Evolutionary conservation across 2,113 vertebrate species (phyloP).

Genomic region (Bufo bufo): DNA sequence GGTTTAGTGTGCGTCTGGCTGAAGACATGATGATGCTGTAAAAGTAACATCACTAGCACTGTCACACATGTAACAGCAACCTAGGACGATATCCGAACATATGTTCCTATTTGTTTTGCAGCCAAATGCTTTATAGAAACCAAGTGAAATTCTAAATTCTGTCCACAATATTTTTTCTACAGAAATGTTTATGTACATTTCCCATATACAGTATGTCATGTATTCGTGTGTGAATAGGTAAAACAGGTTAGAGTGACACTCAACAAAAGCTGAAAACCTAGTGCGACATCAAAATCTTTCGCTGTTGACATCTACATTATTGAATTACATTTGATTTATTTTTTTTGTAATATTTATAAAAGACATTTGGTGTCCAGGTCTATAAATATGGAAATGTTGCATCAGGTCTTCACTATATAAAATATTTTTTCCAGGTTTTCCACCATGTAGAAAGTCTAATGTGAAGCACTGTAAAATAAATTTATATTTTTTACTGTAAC

Average conservation of each 20-base stretch:
- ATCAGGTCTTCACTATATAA: background rate
- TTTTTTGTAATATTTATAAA: too few relatives aligned
- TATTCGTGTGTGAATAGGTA: background rate
- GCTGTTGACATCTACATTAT: background rate
- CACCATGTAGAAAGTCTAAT: background rate
- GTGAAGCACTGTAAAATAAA: conserved; percentile 17
- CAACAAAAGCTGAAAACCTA: background rate
- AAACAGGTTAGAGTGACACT: background rate
- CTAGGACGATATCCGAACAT: too few relatives aligned
- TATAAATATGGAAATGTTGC: background rate
- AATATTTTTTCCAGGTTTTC: background rate
- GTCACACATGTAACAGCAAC: too few relatives aligned
- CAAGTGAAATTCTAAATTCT: background rate
- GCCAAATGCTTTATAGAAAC: background rate
- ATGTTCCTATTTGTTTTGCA: background rate
- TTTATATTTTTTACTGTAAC: conserved; percentile 7
- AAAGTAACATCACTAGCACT: background rate
- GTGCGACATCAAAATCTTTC: background rate
- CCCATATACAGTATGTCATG: background rate
- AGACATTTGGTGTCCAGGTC: background rate
- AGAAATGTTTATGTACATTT: background rate
- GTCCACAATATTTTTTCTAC: background rate
- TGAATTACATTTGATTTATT: background rate
- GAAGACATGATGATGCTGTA: background rate
- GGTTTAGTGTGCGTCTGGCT: too few relatives aligned